Conservation (phyloP, 1,140 invertebrate species). For the Leptinotarsa undecemlineata region DNA sequence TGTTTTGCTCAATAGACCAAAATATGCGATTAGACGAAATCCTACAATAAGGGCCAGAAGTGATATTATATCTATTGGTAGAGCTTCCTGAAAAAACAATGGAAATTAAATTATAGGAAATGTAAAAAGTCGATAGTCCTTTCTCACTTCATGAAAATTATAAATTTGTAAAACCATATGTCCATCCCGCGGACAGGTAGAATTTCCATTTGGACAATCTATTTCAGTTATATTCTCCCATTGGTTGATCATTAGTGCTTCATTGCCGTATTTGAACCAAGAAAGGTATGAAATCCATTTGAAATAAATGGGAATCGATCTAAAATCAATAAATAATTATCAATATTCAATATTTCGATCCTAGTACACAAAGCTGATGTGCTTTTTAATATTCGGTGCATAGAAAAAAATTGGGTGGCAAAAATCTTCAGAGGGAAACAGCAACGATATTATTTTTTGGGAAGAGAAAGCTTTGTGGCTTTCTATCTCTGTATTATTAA, state of each 20-base stretch:
- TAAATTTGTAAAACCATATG: slow-evolving; percentile 76
- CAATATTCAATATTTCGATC: no score
- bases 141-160: slow-evolving; percentile 73
- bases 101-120: slow-evolving; percentile 7
- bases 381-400: no score
- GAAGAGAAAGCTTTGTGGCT: no score
- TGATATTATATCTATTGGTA: slow-evolving; percentile 70
- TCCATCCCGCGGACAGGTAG: slow-evolving; percentile 76
- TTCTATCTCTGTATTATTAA: no score
- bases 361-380: no score
- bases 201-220: slow-evolving; percentile 69
- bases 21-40: slow-evolving; percentile 77
- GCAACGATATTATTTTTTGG: no score
- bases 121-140: not conserved
- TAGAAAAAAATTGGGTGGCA: no score
- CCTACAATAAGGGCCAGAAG: slow-evolving; percentile 73
- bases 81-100: slow-evolving; percentile 46
- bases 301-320: slow-evolving; percentile 86
- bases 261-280: slow-evolving; percentile 95
- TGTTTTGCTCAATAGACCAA: slow-evolving; percentile 69
- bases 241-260: slow-evolving; percentile 91
- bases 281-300: slow-evolving; percentile 91
- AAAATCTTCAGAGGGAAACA: no score
- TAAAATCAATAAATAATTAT: slow-evolving; percentile 51
- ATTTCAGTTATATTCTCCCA: slow-evolving; percentile 79